Base-by-base conservation (phyloP, 1,140 invertebrate genomes). In the Bombus vancouverensis region DNA sequence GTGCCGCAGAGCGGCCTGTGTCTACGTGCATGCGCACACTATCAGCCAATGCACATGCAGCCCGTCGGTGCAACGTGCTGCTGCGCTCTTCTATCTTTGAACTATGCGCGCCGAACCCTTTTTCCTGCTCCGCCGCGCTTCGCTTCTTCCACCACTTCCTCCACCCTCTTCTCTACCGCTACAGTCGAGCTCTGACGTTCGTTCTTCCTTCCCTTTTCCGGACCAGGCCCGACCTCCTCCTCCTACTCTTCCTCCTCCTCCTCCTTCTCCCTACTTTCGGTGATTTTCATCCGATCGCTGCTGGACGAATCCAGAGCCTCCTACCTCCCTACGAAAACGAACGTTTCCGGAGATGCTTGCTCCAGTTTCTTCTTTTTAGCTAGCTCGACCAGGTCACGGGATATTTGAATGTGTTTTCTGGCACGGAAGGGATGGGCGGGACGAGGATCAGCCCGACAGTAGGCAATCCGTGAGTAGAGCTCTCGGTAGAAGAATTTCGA, bases 1-100 rank as follows among this genome's bases (percentile, higher is more conserved):
- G 66, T 79, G 75, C 74, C 72, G 71, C 77, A 53, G 83, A 80
- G 28, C 68, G 32, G 47, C 22, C 62, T 25, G 34, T 83, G 83
- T 85, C 76, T 80, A 57, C 72, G 85, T 88, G 81, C 81, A 70
- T 73, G 81, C 84, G 77, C 85, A 76, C 74, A 85, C 80, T 70
- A 37, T 68, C 68, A 39, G 32, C 59, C 85, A 68, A 88, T 80
- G 87, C 85, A 83, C 86, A 85, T 84, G 81, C 86, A 88, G 71
- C 25, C 57, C n/a, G 77, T 72, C 82, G 47, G 44, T 65, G 66
- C 66, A 81, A 76, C 59, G 65, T 57, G 68, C 65, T 37, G 59
- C 59, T 81, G 74, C 87, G 70, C 79, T 83, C 80, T 87, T 84
- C 87, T 90, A 91, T 91, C 90, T 91, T 91, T 92, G 82, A 92